Evolutionary conservation across 1,140 invertebrate species (phyloP).

Genomic region (Drosophila parabipectinata): DNA sequence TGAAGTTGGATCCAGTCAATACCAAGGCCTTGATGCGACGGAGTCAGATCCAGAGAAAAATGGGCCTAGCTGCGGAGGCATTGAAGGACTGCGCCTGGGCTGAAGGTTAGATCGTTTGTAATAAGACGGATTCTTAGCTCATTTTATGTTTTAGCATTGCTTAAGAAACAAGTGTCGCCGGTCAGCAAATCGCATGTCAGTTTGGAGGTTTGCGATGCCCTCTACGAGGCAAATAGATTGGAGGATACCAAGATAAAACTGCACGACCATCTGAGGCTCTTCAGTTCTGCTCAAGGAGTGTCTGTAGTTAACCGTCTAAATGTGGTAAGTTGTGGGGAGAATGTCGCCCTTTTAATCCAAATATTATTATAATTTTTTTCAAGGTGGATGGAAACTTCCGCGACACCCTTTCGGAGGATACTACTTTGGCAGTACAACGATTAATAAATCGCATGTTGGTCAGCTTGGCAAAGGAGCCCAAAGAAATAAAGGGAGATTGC

Average conservation of each 20-base stretch:
- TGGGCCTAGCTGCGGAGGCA: conserved; percentile 45
- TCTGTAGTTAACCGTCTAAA: conserved; percentile 38
- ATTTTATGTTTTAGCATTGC: conserved; percentile 12
- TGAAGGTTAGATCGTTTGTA: conserved; percentile 29
- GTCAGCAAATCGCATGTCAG: conserved; percentile 9
- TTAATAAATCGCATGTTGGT: conserved; percentile 35
- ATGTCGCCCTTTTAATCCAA: not conserved
- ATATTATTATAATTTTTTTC: not conserved
- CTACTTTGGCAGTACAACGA: conserved; percentile 39
- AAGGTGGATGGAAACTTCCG: conserved; percentile 56
- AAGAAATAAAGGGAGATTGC: conserved; percentile 41
- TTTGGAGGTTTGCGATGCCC: conserved; percentile 52
- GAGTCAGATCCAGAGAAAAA: conserved; percentile 38
- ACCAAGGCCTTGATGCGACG: conserved; percentile 37
- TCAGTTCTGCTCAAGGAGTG: conserved; percentile 23
- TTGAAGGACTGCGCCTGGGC: conserved; percentile 51
- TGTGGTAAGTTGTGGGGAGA: conserved; percentile 54
- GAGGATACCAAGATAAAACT: conserved; percentile 58
- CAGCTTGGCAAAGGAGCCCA: conserved; percentile 12
- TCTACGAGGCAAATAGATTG: conserved; percentile 68
- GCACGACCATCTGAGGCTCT: conserved; percentile 26
- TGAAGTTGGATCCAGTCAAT: conserved; percentile 32
- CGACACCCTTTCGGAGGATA: conserved; percentile 38
- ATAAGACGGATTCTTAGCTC: too few relatives aligned
- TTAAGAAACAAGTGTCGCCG: not conserved